phyloP scores from a whole-genome alignment of 1,140 invertebrate species.

The Mizuhopecten yessoensis region DNA sequence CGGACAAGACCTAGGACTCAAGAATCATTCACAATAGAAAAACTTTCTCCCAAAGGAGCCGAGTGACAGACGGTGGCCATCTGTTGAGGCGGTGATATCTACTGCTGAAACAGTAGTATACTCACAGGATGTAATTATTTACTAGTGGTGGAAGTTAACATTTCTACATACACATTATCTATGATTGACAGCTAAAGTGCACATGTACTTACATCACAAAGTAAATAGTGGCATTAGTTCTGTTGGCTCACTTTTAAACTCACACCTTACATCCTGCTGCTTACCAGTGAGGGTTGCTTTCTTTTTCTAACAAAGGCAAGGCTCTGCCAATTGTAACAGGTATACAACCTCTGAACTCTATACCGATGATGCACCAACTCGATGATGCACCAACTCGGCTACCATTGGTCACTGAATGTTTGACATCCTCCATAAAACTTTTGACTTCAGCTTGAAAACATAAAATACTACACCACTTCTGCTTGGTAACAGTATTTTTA shows the following conservation, averaged over 20 bases:
- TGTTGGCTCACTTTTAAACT: neutral
- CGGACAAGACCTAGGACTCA: neutral
- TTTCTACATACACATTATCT: neutral
- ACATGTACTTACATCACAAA: conserved; percentile 5
- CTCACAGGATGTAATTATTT: neutral
- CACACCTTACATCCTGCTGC: neutral
- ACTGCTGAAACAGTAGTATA: neutral
- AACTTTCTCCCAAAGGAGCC: too few species aligned
- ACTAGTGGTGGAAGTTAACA: neutral
- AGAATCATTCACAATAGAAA: too few species aligned
- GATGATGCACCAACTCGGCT: too few species aligned
- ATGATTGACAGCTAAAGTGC: neutral
- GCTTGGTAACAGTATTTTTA: too few species aligned
- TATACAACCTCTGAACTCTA: neutral
- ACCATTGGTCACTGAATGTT: too few species aligned
- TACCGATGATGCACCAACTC: neutral
- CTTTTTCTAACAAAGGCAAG: neutral
- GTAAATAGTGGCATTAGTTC: neutral
- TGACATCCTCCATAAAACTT: too few species aligned
- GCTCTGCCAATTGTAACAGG: neutral
- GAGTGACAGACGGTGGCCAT: neutral
- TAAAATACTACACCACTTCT: too few species aligned
- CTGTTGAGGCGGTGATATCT: neutral
- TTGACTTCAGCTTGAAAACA: too few species aligned
- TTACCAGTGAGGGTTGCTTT: neutral